These are phyloP conservation scores for Spheniscus mendiculus DNA, from an alignment of 2,113 vertebrate genomes.

Conservation along the genomic window DNA sequence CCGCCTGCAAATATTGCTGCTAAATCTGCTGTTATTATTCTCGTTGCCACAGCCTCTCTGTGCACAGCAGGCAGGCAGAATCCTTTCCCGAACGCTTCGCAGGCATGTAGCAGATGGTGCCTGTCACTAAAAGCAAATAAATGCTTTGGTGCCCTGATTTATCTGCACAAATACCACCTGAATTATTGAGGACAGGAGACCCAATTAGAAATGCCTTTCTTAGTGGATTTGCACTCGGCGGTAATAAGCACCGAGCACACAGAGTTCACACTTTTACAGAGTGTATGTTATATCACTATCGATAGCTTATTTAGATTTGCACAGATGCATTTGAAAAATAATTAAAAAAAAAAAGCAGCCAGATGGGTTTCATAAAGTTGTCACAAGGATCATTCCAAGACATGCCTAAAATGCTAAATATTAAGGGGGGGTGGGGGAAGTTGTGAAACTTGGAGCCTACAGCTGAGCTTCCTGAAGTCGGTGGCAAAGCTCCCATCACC, in stretches of 20 bases:
- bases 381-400: not conserved
- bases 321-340: not conserved
- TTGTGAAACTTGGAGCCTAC: not conserved
- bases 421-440: too few species aligned
- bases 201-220: not conserved
- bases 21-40: not conserved
- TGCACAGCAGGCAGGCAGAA: not conserved
- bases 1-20: not conserved
- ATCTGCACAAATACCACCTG: not conserved
- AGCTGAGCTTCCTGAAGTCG: not conserved
- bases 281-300: not conserved
- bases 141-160: constrained; percentile 37
- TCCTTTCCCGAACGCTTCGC: not conserved
- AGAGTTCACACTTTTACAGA: not conserved
- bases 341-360: not conserved
- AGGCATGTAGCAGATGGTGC: constrained; percentile 47
- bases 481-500: not conserved
- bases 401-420: constrained; percentile 18
- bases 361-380: constrained; percentile 1
- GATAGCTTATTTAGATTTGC: not conserved
- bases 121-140: constrained; percentile 45
- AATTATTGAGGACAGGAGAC: not conserved
- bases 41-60: not conserved
- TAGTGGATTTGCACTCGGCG: not conserved
- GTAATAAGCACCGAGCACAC: not conserved